phyloP scores from a whole-genome alignment of 2,888 invertebrate genomes.

The Rhingia campestris region DNA sequence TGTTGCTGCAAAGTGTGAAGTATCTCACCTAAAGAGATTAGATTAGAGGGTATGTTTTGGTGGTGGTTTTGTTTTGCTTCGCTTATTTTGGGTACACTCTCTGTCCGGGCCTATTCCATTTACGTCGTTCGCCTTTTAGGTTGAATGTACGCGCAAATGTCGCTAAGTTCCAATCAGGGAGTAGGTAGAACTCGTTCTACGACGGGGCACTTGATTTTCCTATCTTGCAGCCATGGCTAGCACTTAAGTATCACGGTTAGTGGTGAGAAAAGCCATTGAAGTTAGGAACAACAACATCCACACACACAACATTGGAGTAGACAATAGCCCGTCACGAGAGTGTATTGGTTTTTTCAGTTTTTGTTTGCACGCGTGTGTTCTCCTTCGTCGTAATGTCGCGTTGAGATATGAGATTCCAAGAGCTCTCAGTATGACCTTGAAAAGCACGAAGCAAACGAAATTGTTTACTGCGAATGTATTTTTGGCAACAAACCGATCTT shows the following conservation, averaged over 20 bases:
- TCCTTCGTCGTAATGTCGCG: constrained; percentile 26
- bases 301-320: constrained; percentile 8
- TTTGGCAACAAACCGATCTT: constrained; percentile 68
- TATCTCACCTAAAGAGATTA: constrained; percentile 48
- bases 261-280: constrained; percentile 27
- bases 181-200: constrained; percentile 31
- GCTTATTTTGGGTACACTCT: constrained; percentile 29
- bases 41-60: constrained; percentile 26
- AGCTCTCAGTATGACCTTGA: constrained; percentile 64
- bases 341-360: constrained; percentile 23
- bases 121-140: constrained; percentile 23
- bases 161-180: background rate
- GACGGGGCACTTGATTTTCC: constrained; percentile 7
- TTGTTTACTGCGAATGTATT: constrained; percentile 41
- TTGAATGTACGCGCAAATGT: constrained; percentile 64
- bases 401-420: constrained; percentile 41
- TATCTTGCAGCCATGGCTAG: constrained; percentile 30
- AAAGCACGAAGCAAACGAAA: constrained; percentile 35
- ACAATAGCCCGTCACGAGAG: background rate
- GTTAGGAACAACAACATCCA: constrained; percentile 33
- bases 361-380: constrained; percentile 1
- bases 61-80: constrained; percentile 7
- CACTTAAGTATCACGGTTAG: constrained; percentile 44
- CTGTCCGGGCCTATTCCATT: constrained; percentile 51
- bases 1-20: constrained; percentile 50